These are phyloP conservation scores for Philhelius pedissequus DNA, from an alignment of 2,888 invertebrate genomes.

Conservation along the genomic window DNA sequence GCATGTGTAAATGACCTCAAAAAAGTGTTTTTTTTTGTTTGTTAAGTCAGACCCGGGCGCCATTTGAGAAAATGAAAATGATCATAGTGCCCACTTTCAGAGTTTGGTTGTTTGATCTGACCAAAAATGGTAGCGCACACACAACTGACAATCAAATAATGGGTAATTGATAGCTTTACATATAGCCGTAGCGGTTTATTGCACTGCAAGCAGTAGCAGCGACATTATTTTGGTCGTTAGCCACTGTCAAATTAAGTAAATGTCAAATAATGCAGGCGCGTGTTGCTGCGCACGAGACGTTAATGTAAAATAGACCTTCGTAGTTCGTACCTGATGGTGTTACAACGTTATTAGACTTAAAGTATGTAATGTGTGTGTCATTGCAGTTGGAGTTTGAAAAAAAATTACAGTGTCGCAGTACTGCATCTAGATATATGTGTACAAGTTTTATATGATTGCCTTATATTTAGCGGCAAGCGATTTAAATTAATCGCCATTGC, in stretches of 20 bases:
- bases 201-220: not conserved
- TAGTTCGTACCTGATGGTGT: not conserved
- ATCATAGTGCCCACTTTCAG: slow-evolving; percentile 26
- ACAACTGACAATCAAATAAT: slow-evolving; percentile 13
- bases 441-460: not conserved
- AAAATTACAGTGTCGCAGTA: not conserved
- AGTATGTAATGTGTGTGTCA: not conserved
- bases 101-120: slow-evolving; percentile 16
- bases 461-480: slow-evolving; percentile 18
- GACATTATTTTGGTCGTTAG: slow-evolving; percentile 14
- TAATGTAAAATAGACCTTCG: slow-evolving; percentile 7
- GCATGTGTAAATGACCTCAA: slow-evolving; percentile 56
- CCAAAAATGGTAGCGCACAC: slow-evolving; percentile 60
- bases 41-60: slow-evolving; percentile 23
- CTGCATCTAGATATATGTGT: too few relatives aligned
- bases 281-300: slow-evolving; percentile 1
- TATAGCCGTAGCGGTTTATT: not conserved
- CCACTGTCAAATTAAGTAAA: slow-evolving; percentile 49
- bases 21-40: not conserved
- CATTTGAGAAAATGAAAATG: slow-evolving; percentile 25
- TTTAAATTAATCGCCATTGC: slow-evolving; percentile 28
- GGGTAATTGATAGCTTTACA: slow-evolving; percentile 12
- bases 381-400: slow-evolving; percentile 9
- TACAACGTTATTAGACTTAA: slow-evolving; percentile 3
- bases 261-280: slow-evolving; percentile 1